phyloP scores from a whole-genome alignment of 2,797 vertebrate genomes.

The Platyrinchus mystaceus region DNA sequence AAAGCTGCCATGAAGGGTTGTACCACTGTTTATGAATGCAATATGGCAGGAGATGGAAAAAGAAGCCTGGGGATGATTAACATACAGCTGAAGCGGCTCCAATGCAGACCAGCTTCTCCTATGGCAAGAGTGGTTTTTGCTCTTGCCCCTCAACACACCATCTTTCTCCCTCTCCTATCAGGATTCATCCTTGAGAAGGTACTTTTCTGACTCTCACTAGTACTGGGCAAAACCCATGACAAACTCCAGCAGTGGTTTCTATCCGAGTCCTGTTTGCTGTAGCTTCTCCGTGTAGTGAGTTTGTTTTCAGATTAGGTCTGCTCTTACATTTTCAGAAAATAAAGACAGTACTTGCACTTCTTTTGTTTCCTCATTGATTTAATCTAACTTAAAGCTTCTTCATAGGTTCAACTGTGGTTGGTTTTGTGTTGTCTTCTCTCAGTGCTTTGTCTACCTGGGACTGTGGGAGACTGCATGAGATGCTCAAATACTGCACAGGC shows the following conservation, averaged over 20 bases:
- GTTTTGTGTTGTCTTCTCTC: background rate
- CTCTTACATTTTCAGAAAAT: background rate
- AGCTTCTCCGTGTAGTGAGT: background rate
- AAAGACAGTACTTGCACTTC: background rate
- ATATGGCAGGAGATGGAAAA: background rate
- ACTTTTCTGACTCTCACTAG: background rate
- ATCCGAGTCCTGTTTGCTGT: background rate
- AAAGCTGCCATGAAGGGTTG: constrained; percentile 53
- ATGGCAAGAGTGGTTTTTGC: rapidly evolving
- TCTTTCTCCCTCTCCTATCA: background rate
- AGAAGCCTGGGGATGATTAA: background rate
- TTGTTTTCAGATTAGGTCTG: background rate
- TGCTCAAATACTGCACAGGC: background rate
- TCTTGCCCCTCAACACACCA: rapidly evolving
- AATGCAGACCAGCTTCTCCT: background rate
- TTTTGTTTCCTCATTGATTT: background rate
- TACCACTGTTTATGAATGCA: constrained; percentile 42
- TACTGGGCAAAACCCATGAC: background rate
- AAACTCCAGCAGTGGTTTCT: background rate
- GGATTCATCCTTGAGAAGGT: constrained; percentile 6
- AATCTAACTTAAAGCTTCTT: background rate
- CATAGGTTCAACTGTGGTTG: background rate
- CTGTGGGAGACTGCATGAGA: rapidly evolving
- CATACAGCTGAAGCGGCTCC: constrained; percentile 13
- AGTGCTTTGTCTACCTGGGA: background rate